A percentile compares a stretch with the other conserved stretches of the same genome.
Evolutionary conservation across 2,888 invertebrate species (phyloP).

Genomic region (Monochamus alternatus): DNA sequence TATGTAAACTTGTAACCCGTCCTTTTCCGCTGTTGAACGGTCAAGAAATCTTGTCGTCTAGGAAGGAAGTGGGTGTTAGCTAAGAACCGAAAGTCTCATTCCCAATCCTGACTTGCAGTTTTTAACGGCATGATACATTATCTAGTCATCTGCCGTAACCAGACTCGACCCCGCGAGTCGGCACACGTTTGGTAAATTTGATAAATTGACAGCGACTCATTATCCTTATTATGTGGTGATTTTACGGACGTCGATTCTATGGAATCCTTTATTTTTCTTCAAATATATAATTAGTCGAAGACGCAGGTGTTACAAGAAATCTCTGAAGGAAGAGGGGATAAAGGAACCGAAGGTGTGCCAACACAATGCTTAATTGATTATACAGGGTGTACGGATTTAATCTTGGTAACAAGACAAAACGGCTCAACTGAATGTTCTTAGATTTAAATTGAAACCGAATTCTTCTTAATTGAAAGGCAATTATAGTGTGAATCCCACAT

Average conservation of each 20-base stretch:
- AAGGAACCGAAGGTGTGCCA: not conserved
- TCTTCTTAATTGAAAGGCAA: no score
- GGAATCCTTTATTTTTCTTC: slow-evolving; percentile 43
- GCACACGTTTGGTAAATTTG: slow-evolving; percentile 60
- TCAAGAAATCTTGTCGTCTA: not conserved
- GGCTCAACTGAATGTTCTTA: no score
- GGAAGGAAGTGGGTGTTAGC: slow-evolving; percentile 54
- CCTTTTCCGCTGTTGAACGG: no score
- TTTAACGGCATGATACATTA: slow-evolving; percentile 58
- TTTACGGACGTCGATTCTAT: slow-evolving; percentile 57
- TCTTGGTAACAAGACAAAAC: no score
- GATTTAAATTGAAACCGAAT: no score
- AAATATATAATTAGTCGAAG: slow-evolving; percentile 31
- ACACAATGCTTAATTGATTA: not conserved
- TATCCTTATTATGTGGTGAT: slow-evolving; percentile 58
- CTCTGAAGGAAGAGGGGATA: not conserved
- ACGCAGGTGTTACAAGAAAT: not conserved
- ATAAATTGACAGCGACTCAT: slow-evolving; percentile 59
- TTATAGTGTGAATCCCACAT: no score
- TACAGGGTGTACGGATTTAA: no score
- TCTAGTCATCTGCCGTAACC: slow-evolving; percentile 59
- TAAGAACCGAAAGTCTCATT: slow-evolving; percentile 54
- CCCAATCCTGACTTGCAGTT: slow-evolving; percentile 64
- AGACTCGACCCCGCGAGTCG: slow-evolving; percentile 53
- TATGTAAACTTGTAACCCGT: no score